Base-by-base conservation (phyloP, 2,888 invertebrate genomes). In the Acanthacorydalis orientalis region DNA sequence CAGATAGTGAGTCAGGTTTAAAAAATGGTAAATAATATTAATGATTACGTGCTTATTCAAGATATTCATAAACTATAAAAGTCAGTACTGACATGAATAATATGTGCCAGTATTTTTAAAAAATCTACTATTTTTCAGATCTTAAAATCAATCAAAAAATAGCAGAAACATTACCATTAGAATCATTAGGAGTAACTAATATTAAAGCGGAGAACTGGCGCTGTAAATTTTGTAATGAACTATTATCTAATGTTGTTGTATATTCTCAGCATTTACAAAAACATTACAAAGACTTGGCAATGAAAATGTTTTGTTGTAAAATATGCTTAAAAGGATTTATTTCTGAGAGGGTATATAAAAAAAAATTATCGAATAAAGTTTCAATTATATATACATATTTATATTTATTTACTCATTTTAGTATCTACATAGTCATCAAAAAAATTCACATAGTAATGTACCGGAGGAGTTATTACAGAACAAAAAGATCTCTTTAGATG, bases 201-300 rank as follows among this genome's bases (percentile, higher is more conserved):
- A 50, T 60, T 33, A 58, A 60, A 33, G 54, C 59, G 42, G 59
- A 60, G n/a, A 59, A 56, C 16, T 70, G 70, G 70, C 63, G 57
- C 23, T 70, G 70, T 51, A 63, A 63, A 52, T 63, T 67, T 53
- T 70, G 70, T 54, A 61, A 63, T n/a, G 57, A 58, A 37, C 54
- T 62, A 7, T 64, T 67, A 47, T 57, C 53, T 23, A 61, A 62
- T 49, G 59, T 69, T 7, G 60, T 61, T 31, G 55, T 56, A 35
- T 69, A 68, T 57, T 68, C 69, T 2, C 57, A 57, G 44, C 70
- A 70, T 55, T 56, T 69, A 38, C 58, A 64, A 50, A 59, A 60
- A 31, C 69, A 69, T 56, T 68, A 68, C 52, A 57, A 57, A 47
- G 54, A 47, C 23, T 15, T 43, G n/a, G 35, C 54, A 12, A 44